Conservation (phyloP, 64 coral and sea anemone species). For the Catalaphyllia jardinei region DNA sequence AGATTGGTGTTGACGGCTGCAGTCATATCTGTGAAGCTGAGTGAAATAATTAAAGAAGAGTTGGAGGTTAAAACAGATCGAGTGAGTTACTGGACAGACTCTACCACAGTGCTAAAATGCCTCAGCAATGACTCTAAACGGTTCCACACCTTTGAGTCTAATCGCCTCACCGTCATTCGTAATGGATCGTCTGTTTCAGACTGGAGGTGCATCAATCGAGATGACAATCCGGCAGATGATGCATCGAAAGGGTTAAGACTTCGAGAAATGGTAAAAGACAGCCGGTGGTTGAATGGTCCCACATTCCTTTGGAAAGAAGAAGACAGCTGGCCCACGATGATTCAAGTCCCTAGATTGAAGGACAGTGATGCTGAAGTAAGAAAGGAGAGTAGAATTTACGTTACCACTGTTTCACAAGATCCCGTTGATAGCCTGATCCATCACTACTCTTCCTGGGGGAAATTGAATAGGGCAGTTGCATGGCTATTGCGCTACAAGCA, state of each 20-base stretch:
- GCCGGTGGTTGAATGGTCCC: background rate
- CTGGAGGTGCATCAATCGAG: conserved; percentile 29
- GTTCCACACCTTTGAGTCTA: conserved; percentile 40
- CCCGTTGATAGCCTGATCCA: conserved; percentile 34
- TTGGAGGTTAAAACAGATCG: background rate
- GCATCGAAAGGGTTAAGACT: conserved; percentile 9
- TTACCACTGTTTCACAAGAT: background rate
- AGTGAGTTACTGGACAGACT: conserved; percentile 39
- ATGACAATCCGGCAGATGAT: conserved; percentile 45
- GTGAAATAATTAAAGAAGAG: background rate
- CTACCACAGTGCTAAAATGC: conserved; percentile 40
- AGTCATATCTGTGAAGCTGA: background rate
- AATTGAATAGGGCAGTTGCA: conserved; percentile 36
- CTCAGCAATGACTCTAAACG: conserved; percentile 16
- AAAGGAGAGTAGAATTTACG: conserved; percentile 24
- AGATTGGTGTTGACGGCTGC: background rate
- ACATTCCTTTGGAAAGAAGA: conserved; percentile 6
- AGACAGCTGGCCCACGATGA: background rate
- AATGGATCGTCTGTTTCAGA: background rate
- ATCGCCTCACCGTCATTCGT: conserved; percentile 33
- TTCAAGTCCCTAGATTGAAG: background rate
- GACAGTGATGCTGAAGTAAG: conserved; percentile 32
- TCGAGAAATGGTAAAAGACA: conserved; percentile 3
- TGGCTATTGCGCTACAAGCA: conserved; percentile 46
- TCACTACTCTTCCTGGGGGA: conserved; percentile 61